These are phyloP conservation scores for Tachysurus vachellii DNA, from an alignment of 2,113 vertebrate genomes.

Conservation along the genomic window DNA sequence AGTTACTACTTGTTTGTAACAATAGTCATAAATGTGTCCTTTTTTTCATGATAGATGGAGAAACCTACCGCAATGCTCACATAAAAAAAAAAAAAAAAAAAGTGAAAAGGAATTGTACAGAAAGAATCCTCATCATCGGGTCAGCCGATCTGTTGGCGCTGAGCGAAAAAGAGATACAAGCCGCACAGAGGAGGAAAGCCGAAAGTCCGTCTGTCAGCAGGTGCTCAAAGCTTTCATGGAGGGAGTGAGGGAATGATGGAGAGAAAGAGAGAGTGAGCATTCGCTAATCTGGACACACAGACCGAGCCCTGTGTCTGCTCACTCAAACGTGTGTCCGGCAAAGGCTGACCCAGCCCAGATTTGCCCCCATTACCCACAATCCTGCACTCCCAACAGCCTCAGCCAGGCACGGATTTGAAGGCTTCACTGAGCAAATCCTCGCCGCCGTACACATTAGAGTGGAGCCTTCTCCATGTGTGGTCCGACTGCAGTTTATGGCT, in stretches of 20 bases:
- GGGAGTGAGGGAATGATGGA: conserved; percentile 29
- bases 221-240: conserved; percentile 60
- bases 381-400: conserved; percentile 43
- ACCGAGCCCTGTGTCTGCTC: conserved; percentile 59
- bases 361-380: conserved; percentile 55
- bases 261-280: conserved; percentile 24
- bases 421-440: conserved; percentile 74
- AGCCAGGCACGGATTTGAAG: conserved; percentile 57
- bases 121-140: conserved; percentile 50
- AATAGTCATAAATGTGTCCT: conserved; percentile 33
- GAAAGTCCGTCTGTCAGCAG: conserved; percentile 64
- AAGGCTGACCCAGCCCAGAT: conserved; percentile 46
- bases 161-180: conserved; percentile 41
- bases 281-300: conserved; percentile 46
- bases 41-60: neutral
- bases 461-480: conserved; percentile 67
- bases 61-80: conserved; percentile 35
- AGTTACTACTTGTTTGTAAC: conserved; percentile 10
- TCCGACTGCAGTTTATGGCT: conserved; percentile 52
- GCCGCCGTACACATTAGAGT: conserved; percentile 55
- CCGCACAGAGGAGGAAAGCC: conserved; percentile 32
- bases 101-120: conserved; percentile 8
- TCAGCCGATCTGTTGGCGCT: conserved; percentile 35
- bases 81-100: conserved; percentile 8
- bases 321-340: conserved; percentile 58